Conservation (phyloP, 2,888 invertebrate species). For the Tachystola acroxantha region DNA sequence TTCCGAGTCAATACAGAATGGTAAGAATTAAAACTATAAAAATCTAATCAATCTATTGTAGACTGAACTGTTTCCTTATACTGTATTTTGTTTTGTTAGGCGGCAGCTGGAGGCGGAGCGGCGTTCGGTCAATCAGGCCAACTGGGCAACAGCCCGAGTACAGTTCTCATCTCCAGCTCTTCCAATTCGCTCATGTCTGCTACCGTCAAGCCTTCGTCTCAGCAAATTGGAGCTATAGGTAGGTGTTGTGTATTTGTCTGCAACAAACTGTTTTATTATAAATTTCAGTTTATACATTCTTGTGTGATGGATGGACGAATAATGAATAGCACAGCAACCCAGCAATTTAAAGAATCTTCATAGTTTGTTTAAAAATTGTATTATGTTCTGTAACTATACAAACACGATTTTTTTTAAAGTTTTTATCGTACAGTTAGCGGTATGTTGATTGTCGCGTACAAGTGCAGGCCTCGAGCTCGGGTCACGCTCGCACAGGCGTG, state of each 20-base stretch:
- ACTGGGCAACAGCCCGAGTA: constrained; percentile 88
- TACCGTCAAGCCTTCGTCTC: constrained; percentile 88
- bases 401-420: no score
- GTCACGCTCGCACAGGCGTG: no score
- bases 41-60: neutral
- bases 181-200: constrained; percentile 94
- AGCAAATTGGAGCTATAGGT: constrained; percentile 91
- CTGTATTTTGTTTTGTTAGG: constrained; percentile 19
- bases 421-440: no score
- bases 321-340: no score
- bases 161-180: constrained; percentile 91
- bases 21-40: constrained; percentile 30
- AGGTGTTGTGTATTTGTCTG: constrained; percentile 24
- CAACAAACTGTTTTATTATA: no score
- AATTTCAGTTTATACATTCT: no score
- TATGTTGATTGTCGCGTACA: no score
- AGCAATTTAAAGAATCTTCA: no score
- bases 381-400: no score
- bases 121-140: constrained; percentile 90
- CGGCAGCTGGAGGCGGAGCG: constrained; percentile 78
- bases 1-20: constrained; percentile 70
- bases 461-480: no score
- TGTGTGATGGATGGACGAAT: no score
- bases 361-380: no score
- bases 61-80: neutral